Evolutionary conservation across 2,113 vertebrate species (phyloP), one percentile per base, ranked within the genome.

Genomic region (Gracilinanus agilis): DNA sequence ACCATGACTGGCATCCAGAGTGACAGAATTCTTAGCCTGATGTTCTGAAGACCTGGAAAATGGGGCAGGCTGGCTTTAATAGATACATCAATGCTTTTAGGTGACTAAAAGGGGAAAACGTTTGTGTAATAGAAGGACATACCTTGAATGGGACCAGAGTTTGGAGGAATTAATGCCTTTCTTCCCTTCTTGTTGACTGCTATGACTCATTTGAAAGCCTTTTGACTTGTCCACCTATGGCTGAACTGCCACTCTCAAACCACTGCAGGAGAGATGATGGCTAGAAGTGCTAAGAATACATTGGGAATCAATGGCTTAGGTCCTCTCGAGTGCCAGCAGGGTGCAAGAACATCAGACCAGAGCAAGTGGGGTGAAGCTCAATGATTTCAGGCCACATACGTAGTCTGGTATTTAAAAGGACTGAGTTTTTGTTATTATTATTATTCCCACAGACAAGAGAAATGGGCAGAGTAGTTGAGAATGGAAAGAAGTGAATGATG

Each of bases 401-500:
- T 24, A 25, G 44, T 7, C 83, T 6, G 55, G 2, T 8, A 49
- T 92, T 94, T 91, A 40, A 40, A 93, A 94, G 93, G 55, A 8
- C 88, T 55, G 90, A 55, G 88, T 92, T 93, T 91, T 23, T 94
- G 49, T 49, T 49, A 49, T 49, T 49, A 49, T 5, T 49, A 49
- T 44, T 54, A 54, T 94, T 3, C 61, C 55, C 13, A 1, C 24
- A 0, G n/a, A 92, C 58, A 55, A 91, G 34, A 90, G 19, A 29
- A 90, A 49, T 25, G n/a, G 55, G 88, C 90, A 53, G 40, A 83
- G 75, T 96, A 24, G 94, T 44, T 91, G 94, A 92, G 93, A 95
- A 92, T 92, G 95, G 54, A 96, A 95, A 96, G 92, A 88, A 34
- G 91, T 88, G 93, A 93, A 90, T 10, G 5, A 94, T 94, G 92